A percentile compares a stretch with the other conserved stretches of the same genome.
These are phyloP conservation scores for Antennarius maculatus DNA, from an alignment of 2,797 vertebrate genomes.

Conservation along the genomic window DNA sequence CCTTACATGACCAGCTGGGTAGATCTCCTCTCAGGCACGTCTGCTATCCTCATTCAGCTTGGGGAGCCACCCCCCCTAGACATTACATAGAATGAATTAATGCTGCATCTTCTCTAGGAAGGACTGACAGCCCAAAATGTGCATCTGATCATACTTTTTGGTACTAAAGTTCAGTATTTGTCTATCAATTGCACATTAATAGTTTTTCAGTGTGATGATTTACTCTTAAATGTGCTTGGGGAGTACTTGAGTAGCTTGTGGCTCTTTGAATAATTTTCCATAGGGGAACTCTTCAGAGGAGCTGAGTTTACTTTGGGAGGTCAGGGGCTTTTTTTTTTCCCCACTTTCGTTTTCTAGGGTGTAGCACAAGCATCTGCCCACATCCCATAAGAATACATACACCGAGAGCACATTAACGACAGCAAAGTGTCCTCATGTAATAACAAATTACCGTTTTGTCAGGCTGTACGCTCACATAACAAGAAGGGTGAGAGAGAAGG, in stretches of 20 bases:
- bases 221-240: constrained; percentile 25
- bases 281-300: constrained; percentile 45
- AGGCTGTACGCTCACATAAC: constrained; percentile 18
- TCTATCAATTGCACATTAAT: constrained; percentile 12
- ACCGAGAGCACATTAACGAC: constrained; percentile 37
- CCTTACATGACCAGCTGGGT: constrained; percentile 26
- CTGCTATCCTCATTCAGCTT: constrained; percentile 25
- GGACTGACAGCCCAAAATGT: neutral
- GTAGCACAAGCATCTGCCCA: constrained; percentile 37
- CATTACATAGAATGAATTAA: constrained; percentile 7
- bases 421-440: constrained; percentile 30
- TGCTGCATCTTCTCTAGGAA: constrained; percentile 13
- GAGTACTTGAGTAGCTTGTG: constrained; percentile 15
- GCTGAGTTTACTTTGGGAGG: constrained; percentile 60
- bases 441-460: constrained; percentile 54
- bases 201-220: constrained; percentile 30
- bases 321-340: constrained; percentile 48
- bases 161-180: constrained; percentile 43
- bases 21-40: constrained; percentile 33
- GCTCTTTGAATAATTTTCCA: constrained; percentile 54
- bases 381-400: constrained; percentile 42
- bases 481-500: constrained; percentile 22
- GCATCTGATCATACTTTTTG: constrained; percentile 13
- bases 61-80: neutral
- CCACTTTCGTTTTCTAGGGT: constrained; percentile 42